A percentile compares a stretch with the other conserved stretches of the same genome.
These are phyloP conservation scores for Matsumyia berberina DNA, from an alignment of 2,888 invertebrate species.

Conservation along the genomic window DNA sequence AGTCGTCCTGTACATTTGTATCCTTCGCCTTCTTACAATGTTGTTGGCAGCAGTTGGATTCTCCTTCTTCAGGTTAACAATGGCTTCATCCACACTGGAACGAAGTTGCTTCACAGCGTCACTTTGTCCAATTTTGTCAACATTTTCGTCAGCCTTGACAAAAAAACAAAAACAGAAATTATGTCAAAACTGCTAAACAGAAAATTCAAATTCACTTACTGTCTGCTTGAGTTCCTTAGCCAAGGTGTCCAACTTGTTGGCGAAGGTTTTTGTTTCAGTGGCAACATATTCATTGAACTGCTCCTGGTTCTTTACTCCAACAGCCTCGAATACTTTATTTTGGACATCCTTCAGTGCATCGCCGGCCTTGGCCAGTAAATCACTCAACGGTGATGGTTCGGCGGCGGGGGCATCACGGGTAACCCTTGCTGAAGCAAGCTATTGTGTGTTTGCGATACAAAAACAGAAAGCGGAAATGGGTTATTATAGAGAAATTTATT, in stretches of 20 bases:
- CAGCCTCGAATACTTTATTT: slow-evolving; percentile 41
- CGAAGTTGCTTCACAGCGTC: slow-evolving; percentile 60
- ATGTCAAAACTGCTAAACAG: too few species aligned
- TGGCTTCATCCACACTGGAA: slow-evolving; percentile 55
- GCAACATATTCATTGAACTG: slow-evolving; percentile 49
- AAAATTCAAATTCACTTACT: slow-evolving; percentile 33
- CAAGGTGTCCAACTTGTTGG: slow-evolving; percentile 25
- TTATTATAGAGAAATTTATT: slow-evolving; percentile 15
- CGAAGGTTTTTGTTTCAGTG: slow-evolving; percentile 41
- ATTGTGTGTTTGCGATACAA: slow-evolving; percentile 9
- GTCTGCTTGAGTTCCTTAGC: slow-evolving; percentile 51
- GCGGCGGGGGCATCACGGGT: slow-evolving; percentile 57
- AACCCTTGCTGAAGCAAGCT: slow-evolving; percentile 67
- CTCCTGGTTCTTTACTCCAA: slow-evolving; percentile 55
- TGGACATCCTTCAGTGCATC: slow-evolving; percentile 47
- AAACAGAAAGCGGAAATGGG: slow-evolving; percentile 10
- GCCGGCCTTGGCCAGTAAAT: slow-evolving; percentile 43
- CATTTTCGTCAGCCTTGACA: slow-evolving; percentile 58
- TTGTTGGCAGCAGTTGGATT: slow-evolving; percentile 60
- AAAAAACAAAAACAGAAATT: background rate
- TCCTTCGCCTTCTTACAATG: slow-evolving; percentile 35
- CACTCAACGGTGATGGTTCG: slow-evolving; percentile 26
- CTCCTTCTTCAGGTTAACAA: slow-evolving; percentile 49
- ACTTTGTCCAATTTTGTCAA: slow-evolving; percentile 53
- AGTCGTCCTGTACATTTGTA: too few species aligned